Evolutionary conservation across 2,797 vertebrate genomes (phyloP).

Genomic region (Selene dorsalis): DNA sequence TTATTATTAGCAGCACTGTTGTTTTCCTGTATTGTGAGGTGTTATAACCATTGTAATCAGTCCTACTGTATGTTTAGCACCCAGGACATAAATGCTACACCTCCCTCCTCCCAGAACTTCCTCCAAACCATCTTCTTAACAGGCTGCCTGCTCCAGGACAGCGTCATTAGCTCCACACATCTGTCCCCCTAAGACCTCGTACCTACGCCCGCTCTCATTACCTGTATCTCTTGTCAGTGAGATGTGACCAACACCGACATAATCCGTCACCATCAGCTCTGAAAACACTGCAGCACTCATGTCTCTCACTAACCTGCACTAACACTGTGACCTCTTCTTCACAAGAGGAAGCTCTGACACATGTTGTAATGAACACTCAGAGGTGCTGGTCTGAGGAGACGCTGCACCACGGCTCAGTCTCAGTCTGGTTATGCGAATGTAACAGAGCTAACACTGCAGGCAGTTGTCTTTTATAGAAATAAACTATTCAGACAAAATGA

Average conservation of each 20-base stretch:
- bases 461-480: neutral
- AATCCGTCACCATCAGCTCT: slow-evolving; percentile 47
- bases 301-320: slow-evolving; percentile 28
- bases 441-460: neutral
- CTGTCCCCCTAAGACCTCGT: neutral
- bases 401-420: neutral
- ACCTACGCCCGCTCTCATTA: slow-evolving; percentile 21
- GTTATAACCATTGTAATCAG: neutral
- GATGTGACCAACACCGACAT: neutral
- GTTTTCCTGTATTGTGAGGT: neutral
- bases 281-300: slow-evolving; percentile 6
- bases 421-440: neutral
- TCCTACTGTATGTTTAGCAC: neutral
- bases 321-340: slow-evolving; percentile 40
- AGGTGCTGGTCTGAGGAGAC: slow-evolving; percentile 1
- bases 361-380: slow-evolving; percentile 41
- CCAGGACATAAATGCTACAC: neutral
- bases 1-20: too few relatives aligned
- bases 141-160: neutral
- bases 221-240: slow-evolving; percentile 5
- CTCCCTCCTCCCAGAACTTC: too few relatives aligned
- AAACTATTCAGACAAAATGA: neutral
- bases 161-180: slow-evolving; percentile 2
- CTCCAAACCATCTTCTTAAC: neutral
- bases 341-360: slow-evolving; percentile 1